A percentile compares a stretch with the other conserved stretches of the same genome.
Conservation (phyloP, 2,797 vertebrate species). For the Dicrostonyx torquatus region DNA sequence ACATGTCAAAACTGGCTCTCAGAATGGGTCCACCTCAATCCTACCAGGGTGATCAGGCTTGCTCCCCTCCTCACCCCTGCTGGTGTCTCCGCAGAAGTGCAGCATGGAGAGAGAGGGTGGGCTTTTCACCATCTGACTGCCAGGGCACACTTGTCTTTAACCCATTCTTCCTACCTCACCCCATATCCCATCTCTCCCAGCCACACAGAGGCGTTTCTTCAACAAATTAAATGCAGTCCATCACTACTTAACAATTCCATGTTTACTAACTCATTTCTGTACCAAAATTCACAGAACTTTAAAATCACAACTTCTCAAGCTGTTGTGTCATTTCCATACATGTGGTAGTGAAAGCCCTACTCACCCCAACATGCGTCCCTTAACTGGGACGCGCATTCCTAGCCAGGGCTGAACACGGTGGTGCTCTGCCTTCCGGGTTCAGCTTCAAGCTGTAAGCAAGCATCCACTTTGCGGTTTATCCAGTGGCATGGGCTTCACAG, state of each 20-base stretch:
- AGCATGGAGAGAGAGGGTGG: not conserved
- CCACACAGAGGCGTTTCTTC: not conserved
- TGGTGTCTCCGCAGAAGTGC: not conserved
- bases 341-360: too few species aligned
- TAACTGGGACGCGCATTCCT: not conserved
- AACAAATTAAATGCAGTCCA: not conserved
- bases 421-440: not conserved
- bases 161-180: not conserved
- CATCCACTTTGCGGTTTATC: not conserved
- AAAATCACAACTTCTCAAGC: rapidly evolving
- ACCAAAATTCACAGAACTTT: not conserved
- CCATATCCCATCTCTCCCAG: not conserved
- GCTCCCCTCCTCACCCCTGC: not conserved
- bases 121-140: not conserved
- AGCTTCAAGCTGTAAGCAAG: not conserved
- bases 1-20: not conserved
- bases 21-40: not conserved
- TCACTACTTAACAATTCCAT: not conserved
- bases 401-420: not conserved
- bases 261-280: not conserved
- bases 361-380: not conserved
- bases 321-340: not conserved
- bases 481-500: too few species aligned
- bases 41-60: too few species aligned
- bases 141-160: not conserved